Evolutionary conservation across 2,888 invertebrate species (phyloP).

Genomic region (Fragum sueziense): DNA sequence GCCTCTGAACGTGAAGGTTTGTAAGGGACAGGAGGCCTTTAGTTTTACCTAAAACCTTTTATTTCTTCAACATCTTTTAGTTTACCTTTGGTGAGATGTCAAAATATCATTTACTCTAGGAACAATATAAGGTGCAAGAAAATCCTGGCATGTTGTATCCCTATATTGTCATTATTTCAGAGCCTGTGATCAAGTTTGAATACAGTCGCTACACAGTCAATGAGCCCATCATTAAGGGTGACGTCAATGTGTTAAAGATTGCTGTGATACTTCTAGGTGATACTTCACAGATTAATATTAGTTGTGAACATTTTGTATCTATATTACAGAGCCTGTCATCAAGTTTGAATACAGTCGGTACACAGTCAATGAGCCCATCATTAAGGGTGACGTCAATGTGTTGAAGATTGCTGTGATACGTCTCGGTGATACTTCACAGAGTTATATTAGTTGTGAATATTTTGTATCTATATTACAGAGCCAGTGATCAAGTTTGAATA

Average conservation of each 20-base stretch:
- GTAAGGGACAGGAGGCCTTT: too few species aligned
- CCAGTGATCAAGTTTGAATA: slow-evolving; percentile 79
- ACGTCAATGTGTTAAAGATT: slow-evolving; percentile 72
- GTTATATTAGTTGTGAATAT: neutral
- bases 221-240: slow-evolving; percentile 78
- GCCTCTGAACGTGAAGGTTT: too few species aligned
- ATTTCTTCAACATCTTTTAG: too few species aligned
- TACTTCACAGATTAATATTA: too few species aligned
- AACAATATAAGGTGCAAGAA: too few species aligned
- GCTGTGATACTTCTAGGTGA: slow-evolving; percentile 80
- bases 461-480: slow-evolving; percentile 71
- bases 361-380: slow-evolving; percentile 79
- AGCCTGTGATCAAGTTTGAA: slow-evolving; percentile 78
- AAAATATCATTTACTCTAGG: too few species aligned
- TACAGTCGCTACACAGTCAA: slow-evolving; percentile 76
- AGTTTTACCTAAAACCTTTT: too few species aligned
- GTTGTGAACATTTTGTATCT: too few species aligned
- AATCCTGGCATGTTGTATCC: too few species aligned
- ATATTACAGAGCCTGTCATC: slow-evolving; percentile 81
- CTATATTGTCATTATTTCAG: too few species aligned
- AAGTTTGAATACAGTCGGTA: slow-evolving; percentile 75
- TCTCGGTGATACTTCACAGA: slow-evolving; percentile 78
- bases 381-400: slow-evolving; percentile 70
- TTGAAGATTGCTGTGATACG: slow-evolving; percentile 77
- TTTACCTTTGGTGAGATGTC: too few species aligned